Evolutionary conservation across 2,888 invertebrate species (phyloP), one percentile per base, ranked within the genome.

Genomic region (Parascotia fuliginaria): DNA sequence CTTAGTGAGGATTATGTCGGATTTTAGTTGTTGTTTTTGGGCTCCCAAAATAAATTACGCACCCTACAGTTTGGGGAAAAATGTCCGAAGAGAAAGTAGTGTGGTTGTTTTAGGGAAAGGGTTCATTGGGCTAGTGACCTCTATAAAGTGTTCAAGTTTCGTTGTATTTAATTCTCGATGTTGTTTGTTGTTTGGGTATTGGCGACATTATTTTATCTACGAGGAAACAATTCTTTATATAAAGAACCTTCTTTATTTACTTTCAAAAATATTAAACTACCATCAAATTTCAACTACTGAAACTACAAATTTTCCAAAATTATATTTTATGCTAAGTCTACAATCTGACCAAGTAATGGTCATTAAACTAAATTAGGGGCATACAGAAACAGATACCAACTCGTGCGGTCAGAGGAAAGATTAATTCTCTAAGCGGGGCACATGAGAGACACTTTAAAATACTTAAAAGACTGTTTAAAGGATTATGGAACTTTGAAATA

Each of bases 391-490:
- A 54, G 31, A 66, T 44, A 48, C 42, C 27, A 40, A 58, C 57
- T 54, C 53, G 40, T 71, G 75, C 60, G 75, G 75, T 71, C 49
- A 59, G 61, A 55, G 37, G 46, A 47, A 56, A 54, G 66, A 71
- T 75, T 73, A 69, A 67, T 59, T 60, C 48, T 54, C 60, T 60
- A 57, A 63, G 59, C 53, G 48, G 51, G 55, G 62, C 53, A 47
- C 49, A 32, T 38, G 45, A 27, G 43, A 52, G 47, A 46, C 52
- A 47, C 42, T 64, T 64, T 60, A 62, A 59, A 65, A 61, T 65
- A 56, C 57, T 59, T 63, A 64, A 64, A 69, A 60, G 56, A 36
- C 48, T 46, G 50, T 59, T 41, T 49, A 62, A 42, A 56, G 60
- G 68, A 53, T 60, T 52, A 42, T 19, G 36, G 28, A 32, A 46